Evolutionary conservation across 2,888 invertebrate genomes (phyloP), one percentile per base, ranked within the genome.

Genomic region (Plutella xylostella): DNA sequence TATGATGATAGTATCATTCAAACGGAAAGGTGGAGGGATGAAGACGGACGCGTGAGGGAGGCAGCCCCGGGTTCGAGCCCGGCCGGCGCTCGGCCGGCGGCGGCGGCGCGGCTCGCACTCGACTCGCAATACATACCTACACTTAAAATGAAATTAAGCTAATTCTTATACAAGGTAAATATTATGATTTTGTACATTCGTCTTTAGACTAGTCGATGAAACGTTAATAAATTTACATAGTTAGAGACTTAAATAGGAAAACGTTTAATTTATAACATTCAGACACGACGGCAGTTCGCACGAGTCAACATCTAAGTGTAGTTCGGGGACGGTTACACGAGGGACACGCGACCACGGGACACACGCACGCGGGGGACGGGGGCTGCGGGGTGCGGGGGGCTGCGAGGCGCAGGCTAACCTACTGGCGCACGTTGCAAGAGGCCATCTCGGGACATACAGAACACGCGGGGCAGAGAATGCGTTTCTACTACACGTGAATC

Each of bases 301-400:
- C 65, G 56, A 64, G 55, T 62, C 61, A 60, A 65, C 66, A 63
- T 57, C 57, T 54, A 55, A 55, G 49, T 55, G 55, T 14, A 30
- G 30, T 14, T 30, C n/a, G n/a, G 30, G 30, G 34, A 17, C 34
- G 15, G 14, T 34, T 14, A 34, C 34, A 17, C 34, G 15, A 9
- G 20, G 11, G 37, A 12, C 11, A 19, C 33, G 25, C 3, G 28
- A 28, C 28, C 7, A n/a, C 28, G 7, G 9, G 28, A n/a, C n/a
- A n/a, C 28, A n/a, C 28, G 28, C 2, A n/a, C 28, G 28, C 28
- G 11, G 45, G 33, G 48, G 43, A 46, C 47, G 48, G 47, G 46
- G 49, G 48, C 46, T 35, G 48, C 20, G 42, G 40, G 42, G 45
- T 17, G 38, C 18, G 42, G 22, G 42, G 40, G 43, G 40, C 25